Evolutionary conservation across 2,113 vertebrate genomes (phyloP).

Genomic region (human (Homo sapiens)): DNA sequence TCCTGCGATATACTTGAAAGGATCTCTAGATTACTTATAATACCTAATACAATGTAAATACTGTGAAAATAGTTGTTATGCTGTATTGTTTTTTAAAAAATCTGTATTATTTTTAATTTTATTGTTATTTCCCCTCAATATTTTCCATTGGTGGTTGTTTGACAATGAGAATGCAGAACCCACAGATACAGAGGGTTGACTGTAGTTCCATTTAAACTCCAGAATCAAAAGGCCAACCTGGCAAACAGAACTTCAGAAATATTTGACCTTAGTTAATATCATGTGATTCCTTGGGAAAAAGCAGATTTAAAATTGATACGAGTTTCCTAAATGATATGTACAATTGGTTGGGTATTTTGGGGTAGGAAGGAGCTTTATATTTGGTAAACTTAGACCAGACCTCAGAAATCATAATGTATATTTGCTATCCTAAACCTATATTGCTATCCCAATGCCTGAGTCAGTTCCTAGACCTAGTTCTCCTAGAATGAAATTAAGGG

Average conservation of each 20-base stretch:
- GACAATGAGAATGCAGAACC: background rate
- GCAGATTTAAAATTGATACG: background rate
- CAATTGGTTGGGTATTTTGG: background rate
- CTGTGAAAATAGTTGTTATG: background rate
- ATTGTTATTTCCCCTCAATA: background rate
- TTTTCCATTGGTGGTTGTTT: background rate
- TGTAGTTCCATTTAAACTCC: background rate
- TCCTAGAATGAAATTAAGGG: background rate
- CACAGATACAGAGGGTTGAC: background rate
- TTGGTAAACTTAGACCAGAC: background rate
- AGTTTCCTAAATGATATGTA: background rate
- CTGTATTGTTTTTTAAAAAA: background rate
- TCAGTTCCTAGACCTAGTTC: background rate
- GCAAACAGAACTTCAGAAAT: background rate
- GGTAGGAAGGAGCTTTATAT: background rate
- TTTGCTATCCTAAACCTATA: background rate
- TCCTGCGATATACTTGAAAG: background rate
- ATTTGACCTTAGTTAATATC: background rate
- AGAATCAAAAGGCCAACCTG: background rate
- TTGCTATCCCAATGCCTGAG: background rate
- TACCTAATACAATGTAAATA: background rate
- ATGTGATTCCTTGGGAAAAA: background rate
- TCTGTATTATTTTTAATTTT: background rate
- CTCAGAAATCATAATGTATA: background rate
- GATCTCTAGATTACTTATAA: background rate